A percentile compares a stretch with the other conserved stretches of the same genome.
phyloP scores from a whole-genome alignment of 2,888 invertebrate genomes.

The Cheilosia urbana region DNA sequence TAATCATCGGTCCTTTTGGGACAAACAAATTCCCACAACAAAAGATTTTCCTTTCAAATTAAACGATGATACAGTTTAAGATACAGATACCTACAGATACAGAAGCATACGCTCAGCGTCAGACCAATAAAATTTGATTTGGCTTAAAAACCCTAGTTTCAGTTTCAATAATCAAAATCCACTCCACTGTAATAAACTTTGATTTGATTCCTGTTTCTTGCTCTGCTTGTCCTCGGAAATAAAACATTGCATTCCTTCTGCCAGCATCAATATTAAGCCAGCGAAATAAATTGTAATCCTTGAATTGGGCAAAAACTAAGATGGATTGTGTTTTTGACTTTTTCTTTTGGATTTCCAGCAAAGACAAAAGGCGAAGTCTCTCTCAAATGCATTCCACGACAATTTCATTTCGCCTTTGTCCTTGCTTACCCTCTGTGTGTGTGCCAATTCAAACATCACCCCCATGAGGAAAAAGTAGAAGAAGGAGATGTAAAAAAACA shows the following conservation, averaged over 20 bases:
- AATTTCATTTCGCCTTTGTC: constrained; percentile 73
- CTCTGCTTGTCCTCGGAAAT: background rate
- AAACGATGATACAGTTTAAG: no score
- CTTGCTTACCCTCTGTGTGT: constrained; percentile 57
- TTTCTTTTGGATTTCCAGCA: constrained; percentile 1
- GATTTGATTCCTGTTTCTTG: background rate
- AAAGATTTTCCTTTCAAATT: no score
- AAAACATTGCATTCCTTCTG: background rate
- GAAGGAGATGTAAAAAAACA: constrained; percentile 5
- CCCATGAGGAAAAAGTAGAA: constrained; percentile 9
- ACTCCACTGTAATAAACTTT: constrained; percentile 7
- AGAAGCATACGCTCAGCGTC: no score
- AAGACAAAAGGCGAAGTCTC: constrained; percentile 51
- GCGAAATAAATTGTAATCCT: constrained; percentile 54
- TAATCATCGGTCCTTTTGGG: no score
- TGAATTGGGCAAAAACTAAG: constrained; percentile 47
- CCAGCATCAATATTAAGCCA: constrained; percentile 15
- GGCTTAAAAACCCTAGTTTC: background rate
- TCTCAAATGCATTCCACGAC: constrained; percentile 72
- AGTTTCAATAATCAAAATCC: background rate
- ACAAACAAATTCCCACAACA: no score
- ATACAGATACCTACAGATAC: no score
- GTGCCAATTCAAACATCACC: constrained; percentile 64
- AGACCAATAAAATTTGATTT: background rate
- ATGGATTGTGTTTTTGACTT: constrained; percentile 26